A percentile compares a stretch with the other conserved stretches of the same genome.
phyloP scores from a whole-genome alignment of 2,113 vertebrate genomes.

The Toxotes chatareus region DNA sequence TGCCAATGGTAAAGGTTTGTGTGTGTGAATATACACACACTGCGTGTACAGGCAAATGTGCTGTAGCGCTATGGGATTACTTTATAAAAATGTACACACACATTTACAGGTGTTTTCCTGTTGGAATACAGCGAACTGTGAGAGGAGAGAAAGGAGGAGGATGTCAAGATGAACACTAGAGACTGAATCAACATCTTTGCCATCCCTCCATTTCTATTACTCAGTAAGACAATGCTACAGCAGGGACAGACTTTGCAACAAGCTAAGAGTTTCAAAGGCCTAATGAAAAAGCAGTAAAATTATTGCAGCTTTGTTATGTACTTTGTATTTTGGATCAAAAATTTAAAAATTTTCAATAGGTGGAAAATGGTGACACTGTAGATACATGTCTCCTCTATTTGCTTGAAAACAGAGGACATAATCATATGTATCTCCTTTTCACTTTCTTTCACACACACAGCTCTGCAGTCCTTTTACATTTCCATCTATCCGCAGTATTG shows the following conservation, averaged over 20 bases:
- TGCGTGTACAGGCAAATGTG: neutral
- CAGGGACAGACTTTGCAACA: neutral
- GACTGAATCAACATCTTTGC: neutral
- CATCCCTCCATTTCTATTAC: neutral
- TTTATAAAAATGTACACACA: neutral
- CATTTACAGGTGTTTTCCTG: neutral
- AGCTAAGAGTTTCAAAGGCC: neutral
- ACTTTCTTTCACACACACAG: constrained; percentile 4
- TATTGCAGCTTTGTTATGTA: neutral
- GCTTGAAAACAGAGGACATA: neutral
- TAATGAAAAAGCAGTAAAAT: neutral
- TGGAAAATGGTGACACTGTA: neutral
- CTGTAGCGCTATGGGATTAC: neutral
- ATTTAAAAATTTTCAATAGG: neutral
- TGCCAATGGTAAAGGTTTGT: constrained; percentile 11
- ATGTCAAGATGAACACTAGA: neutral
- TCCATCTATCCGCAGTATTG: constrained; percentile 44
- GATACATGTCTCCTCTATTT: neutral
- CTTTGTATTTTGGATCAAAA: neutral
- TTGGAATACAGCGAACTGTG: too few species aligned
- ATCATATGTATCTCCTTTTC: neutral
- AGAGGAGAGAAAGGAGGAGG: neutral
- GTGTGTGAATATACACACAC: neutral
- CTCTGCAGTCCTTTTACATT: constrained; percentile 27
- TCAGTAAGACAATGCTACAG: neutral